Conservation (phyloP, 37 sponge, comb jelly and placozoan species). For the Bolinopsis microptera region DNA sequence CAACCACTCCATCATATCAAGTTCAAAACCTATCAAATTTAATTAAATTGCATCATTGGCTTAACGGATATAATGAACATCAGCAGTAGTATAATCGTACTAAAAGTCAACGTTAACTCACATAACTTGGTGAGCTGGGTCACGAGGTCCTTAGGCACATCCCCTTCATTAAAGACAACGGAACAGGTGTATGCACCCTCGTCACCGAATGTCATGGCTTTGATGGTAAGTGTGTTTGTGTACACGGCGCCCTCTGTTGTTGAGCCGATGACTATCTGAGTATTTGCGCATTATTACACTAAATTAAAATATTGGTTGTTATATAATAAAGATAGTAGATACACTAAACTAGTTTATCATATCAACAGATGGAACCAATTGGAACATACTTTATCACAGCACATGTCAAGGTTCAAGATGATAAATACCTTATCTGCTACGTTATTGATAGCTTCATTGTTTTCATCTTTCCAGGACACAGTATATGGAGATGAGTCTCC, state of each 20-base stretch:
- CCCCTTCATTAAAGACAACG: background rate
- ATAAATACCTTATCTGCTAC: background rate
- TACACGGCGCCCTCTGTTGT: background rate
- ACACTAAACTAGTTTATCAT: too few species aligned
- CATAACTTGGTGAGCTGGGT: background rate
- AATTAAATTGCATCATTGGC: too few species aligned
- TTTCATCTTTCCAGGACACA: background rate
- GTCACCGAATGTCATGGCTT: background rate
- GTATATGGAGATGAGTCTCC: background rate
- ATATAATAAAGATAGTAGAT: too few species aligned
- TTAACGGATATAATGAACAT: too few species aligned
- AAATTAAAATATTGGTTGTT: too few species aligned
- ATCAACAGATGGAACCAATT: too few species aligned
- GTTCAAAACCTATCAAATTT: too few species aligned
- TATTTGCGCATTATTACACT: background rate
- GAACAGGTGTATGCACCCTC: constrained; percentile 15
- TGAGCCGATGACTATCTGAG: background rate
- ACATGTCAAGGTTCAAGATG: too few species aligned
- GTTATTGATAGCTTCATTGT: background rate
- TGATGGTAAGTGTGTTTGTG: background rate
- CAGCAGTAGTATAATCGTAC: too few species aligned
- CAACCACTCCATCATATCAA: too few species aligned
- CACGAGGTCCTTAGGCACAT: background rate
- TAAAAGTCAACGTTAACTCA: too few species aligned
- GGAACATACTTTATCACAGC: too few species aligned